Base-by-base conservation (phyloP, 2,888 invertebrate genomes). In the Eubasilissa splendida region DNA sequence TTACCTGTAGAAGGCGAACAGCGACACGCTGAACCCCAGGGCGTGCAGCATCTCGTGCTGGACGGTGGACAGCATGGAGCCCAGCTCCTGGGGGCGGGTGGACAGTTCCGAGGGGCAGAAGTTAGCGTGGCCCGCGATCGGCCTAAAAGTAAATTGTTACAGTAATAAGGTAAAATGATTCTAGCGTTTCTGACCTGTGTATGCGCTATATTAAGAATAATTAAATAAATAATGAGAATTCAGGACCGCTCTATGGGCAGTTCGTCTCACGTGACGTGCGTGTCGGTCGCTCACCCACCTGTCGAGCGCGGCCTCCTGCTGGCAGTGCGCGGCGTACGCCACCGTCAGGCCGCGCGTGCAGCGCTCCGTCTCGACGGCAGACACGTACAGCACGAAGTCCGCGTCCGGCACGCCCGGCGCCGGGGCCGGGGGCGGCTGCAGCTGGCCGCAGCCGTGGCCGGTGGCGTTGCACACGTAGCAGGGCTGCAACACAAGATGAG, bases 31-130 rank as follows among this genome's bases (percentile, higher is more conserved):
- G 89, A 99, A 99, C 0, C 99, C 99, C 73, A 99, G 90, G 0
- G 99, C 99, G 88, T 99, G 99, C 0, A 99, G 91, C 87, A 99
- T 99, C 88, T 99, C 99, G 88, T 99, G 99, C 87, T 99, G 99
- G 12, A 99, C 98, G 0, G 99, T 99, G 1, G 99, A 98, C 85
- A 98, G 90, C 3, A 98, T 91, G 0, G 96, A 97, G 85, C 96
- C 97, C 85, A 98, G 90, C 87, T 99, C 98, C 85, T 98, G 95
- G 70, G 95, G 93, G 86, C 96, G 96, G 22, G 96, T 97, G 82
- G 96, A 97, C 84, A 99, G 95, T 85, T 97, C 97, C 31, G 95
- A 94, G 0, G 99, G 99, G 85, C 99, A 99, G 85, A 99, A 93
- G 91, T 99, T 99, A 0, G 99, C 98, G 90, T 99, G 99, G 0